These are phyloP conservation scores for Mormyrus iriodes DNA, from an alignment of 2,113 vertebrate genomes.

Conservation along the genomic window DNA sequence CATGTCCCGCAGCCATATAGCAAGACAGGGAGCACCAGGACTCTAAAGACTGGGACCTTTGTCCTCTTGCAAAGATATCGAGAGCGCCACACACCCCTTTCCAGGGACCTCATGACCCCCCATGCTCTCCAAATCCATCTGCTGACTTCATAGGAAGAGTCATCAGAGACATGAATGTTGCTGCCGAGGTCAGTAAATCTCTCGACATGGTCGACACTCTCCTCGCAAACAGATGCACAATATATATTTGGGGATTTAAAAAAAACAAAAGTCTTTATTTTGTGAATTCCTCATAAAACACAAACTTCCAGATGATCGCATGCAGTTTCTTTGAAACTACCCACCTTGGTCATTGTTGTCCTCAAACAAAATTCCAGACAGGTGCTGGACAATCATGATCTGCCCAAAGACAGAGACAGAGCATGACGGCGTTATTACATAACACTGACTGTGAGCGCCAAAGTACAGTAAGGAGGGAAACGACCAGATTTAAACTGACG, in stretches of 20 bases:
- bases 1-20: too few relatives aligned
- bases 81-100: too few relatives aligned
- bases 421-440: background rate
- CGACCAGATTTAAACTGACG: background rate
- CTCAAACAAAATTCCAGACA: background rate
- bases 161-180: too few relatives aligned
- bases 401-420: background rate
- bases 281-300: background rate
- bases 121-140: too few relatives aligned
- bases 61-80: too few relatives aligned
- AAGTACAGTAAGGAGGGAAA: background rate
- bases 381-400: background rate
- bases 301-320: background rate
- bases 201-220: too few relatives aligned
- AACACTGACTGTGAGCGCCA: background rate
- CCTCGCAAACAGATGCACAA: too few relatives aligned
- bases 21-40: too few relatives aligned
- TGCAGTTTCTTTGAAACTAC: background rate
- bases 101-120: too few relatives aligned
- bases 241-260: background rate
- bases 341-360: background rate
- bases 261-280: background rate
- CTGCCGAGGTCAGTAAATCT: too few relatives aligned
- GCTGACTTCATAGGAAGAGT: too few relatives aligned
- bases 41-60: too few relatives aligned